A percentile compares a stretch with the other conserved stretches of the same genome.
These are phyloP conservation scores for Oreochromis mossambicus DNA, from an alignment of 2,797 vertebrate genomes.

Conservation along the genomic window DNA sequence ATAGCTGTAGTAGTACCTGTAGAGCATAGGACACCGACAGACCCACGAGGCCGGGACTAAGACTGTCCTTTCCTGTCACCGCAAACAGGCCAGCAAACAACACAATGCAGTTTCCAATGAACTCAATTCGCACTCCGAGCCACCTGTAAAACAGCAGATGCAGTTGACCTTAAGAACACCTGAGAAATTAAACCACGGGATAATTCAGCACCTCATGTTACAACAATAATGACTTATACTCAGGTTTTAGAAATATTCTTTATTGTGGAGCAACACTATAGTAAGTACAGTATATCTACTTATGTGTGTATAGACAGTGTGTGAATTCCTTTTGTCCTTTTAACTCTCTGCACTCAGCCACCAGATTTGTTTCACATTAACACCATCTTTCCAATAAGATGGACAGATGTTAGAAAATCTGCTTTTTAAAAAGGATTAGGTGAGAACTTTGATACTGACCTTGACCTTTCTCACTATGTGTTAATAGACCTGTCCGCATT, in stretches of 20 bases:
- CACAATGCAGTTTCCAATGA: constrained; percentile 92
- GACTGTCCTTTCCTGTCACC: constrained; percentile 80
- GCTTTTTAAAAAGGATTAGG: background rate
- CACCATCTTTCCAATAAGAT: background rate
- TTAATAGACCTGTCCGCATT: background rate
- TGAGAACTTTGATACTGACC: background rate
- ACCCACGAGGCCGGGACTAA: constrained; percentile 88
- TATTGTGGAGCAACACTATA: background rate
- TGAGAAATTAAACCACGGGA: background rate
- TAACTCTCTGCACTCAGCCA: background rate
- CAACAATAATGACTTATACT: background rate
- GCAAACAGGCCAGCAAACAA: constrained; percentile 92
- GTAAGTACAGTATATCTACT: background rate
- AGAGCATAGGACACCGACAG: constrained; percentile 93
- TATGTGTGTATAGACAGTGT: background rate
- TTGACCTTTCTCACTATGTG: background rate
- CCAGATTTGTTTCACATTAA: background rate
- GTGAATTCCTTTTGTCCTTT: background rate
- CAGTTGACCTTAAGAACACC: background rate
- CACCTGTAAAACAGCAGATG: constrained; percentile 76
- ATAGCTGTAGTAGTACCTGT: constrained; percentile 74
- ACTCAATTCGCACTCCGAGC: constrained; percentile 90
- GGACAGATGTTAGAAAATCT: background rate
- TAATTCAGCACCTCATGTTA: background rate
- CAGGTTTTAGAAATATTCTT: background rate